A percentile compares a stretch with the other conserved stretches of the same genome.
Evolutionary conservation across 2,888 invertebrate species (phyloP).

Genomic region (Scaptomyza flava): DNA sequence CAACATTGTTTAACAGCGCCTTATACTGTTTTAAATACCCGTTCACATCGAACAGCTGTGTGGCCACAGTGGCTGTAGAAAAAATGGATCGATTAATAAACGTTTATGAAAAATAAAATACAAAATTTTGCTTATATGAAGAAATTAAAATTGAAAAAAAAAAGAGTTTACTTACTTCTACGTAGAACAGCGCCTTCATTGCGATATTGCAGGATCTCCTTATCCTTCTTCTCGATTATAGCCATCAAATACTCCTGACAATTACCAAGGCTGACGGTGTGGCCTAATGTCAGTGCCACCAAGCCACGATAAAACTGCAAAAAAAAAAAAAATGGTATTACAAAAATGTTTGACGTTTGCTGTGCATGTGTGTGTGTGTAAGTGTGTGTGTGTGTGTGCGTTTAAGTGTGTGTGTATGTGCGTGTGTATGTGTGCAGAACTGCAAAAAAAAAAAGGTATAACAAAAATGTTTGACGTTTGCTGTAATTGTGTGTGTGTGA

Average conservation of each 20-base stretch:
- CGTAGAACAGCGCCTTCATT: constrained; percentile 74
- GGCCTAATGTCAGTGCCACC: background rate
- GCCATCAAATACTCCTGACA: constrained; percentile 50
- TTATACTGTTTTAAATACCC: constrained; percentile 45
- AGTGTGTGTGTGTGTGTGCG: too few relatives aligned
- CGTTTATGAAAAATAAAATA: background rate
- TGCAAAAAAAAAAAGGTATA: too few relatives aligned
- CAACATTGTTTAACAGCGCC: constrained; percentile 24
- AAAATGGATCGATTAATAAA: background rate
- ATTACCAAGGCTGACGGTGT: background rate
- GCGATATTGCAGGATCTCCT: constrained; percentile 80
- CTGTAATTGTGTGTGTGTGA: too few relatives aligned
- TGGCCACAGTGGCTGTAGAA: constrained; percentile 71
- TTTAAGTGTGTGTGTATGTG: too few relatives aligned
- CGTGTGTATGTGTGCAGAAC: too few relatives aligned
- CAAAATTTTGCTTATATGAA: too few relatives aligned
- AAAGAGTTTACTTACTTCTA: constrained; percentile 72
- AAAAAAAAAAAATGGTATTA: fast-evolving
- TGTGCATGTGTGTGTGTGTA: too few relatives aligned
- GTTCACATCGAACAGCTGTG: constrained; percentile 62
- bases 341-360: too few relatives aligned
- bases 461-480: too few relatives aligned
- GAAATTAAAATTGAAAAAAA: background rate
- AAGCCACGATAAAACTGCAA: constrained; percentile 70
- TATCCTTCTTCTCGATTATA: constrained; percentile 77